Evolutionary conservation across 2,113 vertebrate species (phyloP), one percentile per base, ranked within the genome.

Genomic region (Rutilus rutilus): DNA sequence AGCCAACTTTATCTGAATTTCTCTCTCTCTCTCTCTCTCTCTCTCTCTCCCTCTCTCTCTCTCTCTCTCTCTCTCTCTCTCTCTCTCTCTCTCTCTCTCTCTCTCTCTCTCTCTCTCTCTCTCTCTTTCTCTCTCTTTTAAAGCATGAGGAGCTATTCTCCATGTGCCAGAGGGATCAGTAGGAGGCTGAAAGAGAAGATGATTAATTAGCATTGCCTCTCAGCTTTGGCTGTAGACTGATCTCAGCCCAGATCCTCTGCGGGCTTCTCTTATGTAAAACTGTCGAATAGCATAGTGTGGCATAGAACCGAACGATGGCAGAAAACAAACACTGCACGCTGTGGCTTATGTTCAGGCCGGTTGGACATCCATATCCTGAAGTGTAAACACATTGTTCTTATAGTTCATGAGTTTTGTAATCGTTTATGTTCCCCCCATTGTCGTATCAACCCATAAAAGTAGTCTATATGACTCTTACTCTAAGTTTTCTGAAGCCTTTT

Each of bases 131-230:
- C 19, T n/a, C 39, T 65, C 23, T n/a, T 14, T 64, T 52, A 47
- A 42, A 82, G 84, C 71, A 71, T 88, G 69, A 11, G 50, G 79
- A 73, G 84, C 84, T 78, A 62, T 86, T 86, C 84, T 86, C 75
- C 9, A 15, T 39, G 39, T 45, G 88, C 82, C 87, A 88, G 86
- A 82, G 23, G 47, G 75, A 85, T 78, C 83, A 67, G 84, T 89
- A 78, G 79, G 90, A 79, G 85, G 82, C 82, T 89, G 74, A 86
- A 87, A 91, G 90, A 81, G 62, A 76, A 88, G 83, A 86, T 71
- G 88, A 83, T 89, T 65, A 90, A 94, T 95, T 94, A 94, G 92
- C 90, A 94, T 92, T 94, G 91, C 91, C 8, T 45, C 86, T 90
- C 74, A 0, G 92, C 45, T 82, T 65, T 67, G 79, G 62, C 62